Evolutionary conservation across 2,888 invertebrate species (phyloP), one percentile per base, ranked within the genome.

Genomic region (Schizaphis graminum): DNA sequence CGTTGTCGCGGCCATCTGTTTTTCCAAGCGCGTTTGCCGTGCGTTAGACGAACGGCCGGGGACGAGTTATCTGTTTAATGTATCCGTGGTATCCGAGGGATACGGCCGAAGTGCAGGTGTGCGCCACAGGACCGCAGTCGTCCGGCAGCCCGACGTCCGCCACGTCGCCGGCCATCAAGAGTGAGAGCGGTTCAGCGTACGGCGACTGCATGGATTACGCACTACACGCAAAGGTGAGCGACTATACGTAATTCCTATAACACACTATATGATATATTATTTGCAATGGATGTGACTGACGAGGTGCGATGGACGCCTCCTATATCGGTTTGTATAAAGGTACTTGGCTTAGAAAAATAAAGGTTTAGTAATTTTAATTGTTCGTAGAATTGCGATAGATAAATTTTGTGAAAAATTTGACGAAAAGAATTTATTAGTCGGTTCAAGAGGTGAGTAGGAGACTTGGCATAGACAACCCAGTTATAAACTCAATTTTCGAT

Each of bases 201-300:
- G 97, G 97, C 95, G 97, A 97, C 96, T 97, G 97, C 96, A 97
- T 97, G 97, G 97, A 97, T 96, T 97, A 97, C 95, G 97, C 97
- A 0, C 97, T 97, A 0, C 97, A 97, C 95, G 97, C 97, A 96
- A 97, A 97, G 97, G 97, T 97, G 95, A 96, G 96, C 35, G 28
- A 41, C 44, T 47, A 47, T 44, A 47, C 44, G 7, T 47, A 47
- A 0, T 7, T 47, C 44, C 44, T 47, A 47, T 47, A 47, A 47
- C 44, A 47, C 44, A 47, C 44, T 47, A 47, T 47, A 47, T 47
- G 44, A 47, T 47, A 47, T 47, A 47, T 47, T 47, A 47, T 7
- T 47, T 47, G 7, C 7, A 7, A 47, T 8, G 7, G 44, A 7
- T 44, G 44, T 44, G 44, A 44, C 44, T 44, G 44, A 4, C 4